Evolutionary conservation across 2,113 vertebrate genomes (phyloP), one percentile per base, ranked within the genome.

Genomic region (Coptodon bakossiorum): DNA sequence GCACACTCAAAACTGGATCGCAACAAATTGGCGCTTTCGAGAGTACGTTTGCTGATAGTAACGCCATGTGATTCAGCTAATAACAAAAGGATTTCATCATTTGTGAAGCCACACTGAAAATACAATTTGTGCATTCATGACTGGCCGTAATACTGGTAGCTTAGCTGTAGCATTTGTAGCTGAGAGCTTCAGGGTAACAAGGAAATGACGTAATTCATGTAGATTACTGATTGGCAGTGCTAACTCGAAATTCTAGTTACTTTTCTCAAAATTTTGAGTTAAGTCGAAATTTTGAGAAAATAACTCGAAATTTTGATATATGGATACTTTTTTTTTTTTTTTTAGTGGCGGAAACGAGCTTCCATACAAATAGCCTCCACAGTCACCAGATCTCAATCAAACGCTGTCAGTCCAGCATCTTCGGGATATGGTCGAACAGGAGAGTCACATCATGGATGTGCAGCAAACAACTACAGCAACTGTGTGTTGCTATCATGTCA

Each of bases 211-310:
- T 61, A 0, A 61, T 61, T 61, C 57, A 34, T 1, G 0, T 34
- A 34, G 8, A 34, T 61, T 61, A 34, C 0, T 10, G 9, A 61
- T 61, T 34, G 1, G 9, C 29, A 61, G 1, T 0, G 29, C 9
- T 61, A 61, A 6, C 9, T 61, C 0, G 0, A 10, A 61, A 2
- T 4, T 57, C 24, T 2, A 8, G 3, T 57, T 57, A 27, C 4
- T 5, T 61, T 61, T 34, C 16, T 19, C 16, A 34, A 61, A 3
- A 34, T 34, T 0, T 61, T 0, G 1, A 61, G 0, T 61, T 61
- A 17, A 17, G 1, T 61, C 0, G 0, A 61, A 2, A 1, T 1
- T 31, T 17, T 3, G 8, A 17, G 27, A 31, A 31, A 61, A 61
- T 0, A 3, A 31, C 29, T 61, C 3, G 0, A 61, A 34, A 61